Evolutionary conservation across 2,888 invertebrate genomes (phyloP).

Genomic region (Athalia circularis): DNA sequence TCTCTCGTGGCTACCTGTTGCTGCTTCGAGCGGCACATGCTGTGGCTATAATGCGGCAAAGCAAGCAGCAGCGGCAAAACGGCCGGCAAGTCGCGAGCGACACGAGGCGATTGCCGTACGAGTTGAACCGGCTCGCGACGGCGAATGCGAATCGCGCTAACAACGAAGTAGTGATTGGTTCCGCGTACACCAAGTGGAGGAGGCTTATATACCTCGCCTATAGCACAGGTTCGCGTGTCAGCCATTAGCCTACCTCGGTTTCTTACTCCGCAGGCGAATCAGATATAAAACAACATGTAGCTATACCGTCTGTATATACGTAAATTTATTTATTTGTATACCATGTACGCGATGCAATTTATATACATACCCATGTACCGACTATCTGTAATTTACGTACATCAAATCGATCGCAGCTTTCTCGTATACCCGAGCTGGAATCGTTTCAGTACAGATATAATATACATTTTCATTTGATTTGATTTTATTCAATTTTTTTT

Average conservation of each 20-base stretch:
- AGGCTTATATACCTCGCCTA: conserved; percentile 6
- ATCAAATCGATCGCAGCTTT: too few relatives aligned
- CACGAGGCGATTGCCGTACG: background rate
- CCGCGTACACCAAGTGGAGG: conserved; percentile 22
- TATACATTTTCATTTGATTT: background rate
- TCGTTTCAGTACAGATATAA: too few relatives aligned
- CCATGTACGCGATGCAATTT: background rate
- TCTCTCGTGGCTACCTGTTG: too few relatives aligned
- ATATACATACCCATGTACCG: background rate
- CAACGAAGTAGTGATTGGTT: conserved; percentile 40
- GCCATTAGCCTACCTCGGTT: conserved; percentile 59
- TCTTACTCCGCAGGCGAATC: conserved; percentile 56
- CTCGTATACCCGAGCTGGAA: too few relatives aligned
- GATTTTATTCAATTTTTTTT: background rate
- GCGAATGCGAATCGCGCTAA: conserved; percentile 38
- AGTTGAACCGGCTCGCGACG: background rate
- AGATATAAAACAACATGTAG: conserved; percentile 45
- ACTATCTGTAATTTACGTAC: too few relatives aligned
- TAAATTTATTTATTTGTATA: background rate
- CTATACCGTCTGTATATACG: background rate
- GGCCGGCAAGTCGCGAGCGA: background rate
- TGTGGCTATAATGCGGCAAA: background rate
- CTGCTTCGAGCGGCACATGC: background rate
- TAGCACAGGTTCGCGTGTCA: conserved; percentile 51
- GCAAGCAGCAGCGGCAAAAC: background rate